These are phyloP conservation scores for Pachycephus smyrnensis DNA, from an alignment of 2,888 invertebrate species.

Conservation along the genomic window DNA sequence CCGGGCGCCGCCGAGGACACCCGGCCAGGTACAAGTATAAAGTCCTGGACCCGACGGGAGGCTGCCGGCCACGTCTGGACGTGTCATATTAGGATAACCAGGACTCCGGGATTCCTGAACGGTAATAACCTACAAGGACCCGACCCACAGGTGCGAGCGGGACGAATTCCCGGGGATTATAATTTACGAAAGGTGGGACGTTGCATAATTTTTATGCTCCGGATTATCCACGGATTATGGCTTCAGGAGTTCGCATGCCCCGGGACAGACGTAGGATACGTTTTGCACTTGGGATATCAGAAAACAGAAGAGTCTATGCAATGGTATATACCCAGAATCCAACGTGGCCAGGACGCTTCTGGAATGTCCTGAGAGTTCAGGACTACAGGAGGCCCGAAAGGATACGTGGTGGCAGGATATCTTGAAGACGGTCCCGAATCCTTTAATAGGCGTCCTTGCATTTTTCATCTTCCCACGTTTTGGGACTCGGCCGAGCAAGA, in stretches of 20 bases:
- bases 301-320: no score
- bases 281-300: not conserved
- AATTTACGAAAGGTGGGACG: constrained; percentile 16
- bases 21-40: constrained; percentile 27
- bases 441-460: constrained; percentile 31
- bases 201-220: constrained; percentile 21
- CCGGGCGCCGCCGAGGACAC: constrained; percentile 33
- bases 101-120: constrained; percentile 30
- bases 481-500: constrained; percentile 43
- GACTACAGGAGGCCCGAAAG: not conserved
- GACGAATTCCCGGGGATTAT: constrained; percentile 13
- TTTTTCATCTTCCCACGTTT: constrained; percentile 54
- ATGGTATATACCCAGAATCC: no score
- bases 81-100: constrained; percentile 46
- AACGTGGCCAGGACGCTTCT: no score
- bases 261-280: not conserved
- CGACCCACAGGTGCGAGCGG: constrained; percentile 18
- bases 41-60: constrained; percentile 38
- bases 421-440: not conserved
- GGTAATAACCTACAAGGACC: not conserved
- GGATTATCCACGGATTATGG: constrained; percentile 20
- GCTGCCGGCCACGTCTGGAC: constrained; percentile 33
- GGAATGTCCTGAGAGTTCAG: not conserved
- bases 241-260: not conserved
- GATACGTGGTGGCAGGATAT: not conserved